phyloP scores from a whole-genome alignment of 1,140 invertebrate genomes.

The Orussus abietinus region DNA sequence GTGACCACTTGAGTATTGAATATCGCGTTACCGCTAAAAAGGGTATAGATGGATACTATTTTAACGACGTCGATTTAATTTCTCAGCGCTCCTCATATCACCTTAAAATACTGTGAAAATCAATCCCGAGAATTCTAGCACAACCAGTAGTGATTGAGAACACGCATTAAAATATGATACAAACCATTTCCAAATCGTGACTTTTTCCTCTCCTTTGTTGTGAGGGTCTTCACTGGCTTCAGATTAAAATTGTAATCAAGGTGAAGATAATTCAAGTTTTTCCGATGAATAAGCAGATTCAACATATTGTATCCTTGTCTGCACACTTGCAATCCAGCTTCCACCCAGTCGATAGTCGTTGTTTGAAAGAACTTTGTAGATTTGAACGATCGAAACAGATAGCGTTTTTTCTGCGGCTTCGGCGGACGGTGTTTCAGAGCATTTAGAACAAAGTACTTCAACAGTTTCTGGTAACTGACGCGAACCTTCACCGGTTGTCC shows the following conservation, averaged over 20 bases:
- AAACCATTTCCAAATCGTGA: conserved; percentile 97
- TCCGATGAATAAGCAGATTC: conserved; percentile 97
- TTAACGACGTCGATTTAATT: no score
- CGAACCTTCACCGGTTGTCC: conserved; percentile 98
- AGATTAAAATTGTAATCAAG: conserved; percentile 99
- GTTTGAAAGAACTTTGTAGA: conserved; percentile 99
- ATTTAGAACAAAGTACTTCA: conserved; percentile 98
- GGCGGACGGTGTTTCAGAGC: conserved; percentile 94
- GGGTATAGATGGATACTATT: no score
- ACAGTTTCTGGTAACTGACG: conserved; percentile 97
- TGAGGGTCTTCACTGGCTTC: conserved; percentile 98
- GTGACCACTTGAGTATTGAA: no score
- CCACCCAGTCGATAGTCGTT: conserved; percentile 99
- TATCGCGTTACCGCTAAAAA: no score
- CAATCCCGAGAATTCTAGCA: no score
- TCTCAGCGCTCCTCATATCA: no score
- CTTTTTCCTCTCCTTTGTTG: conserved; percentile 99
- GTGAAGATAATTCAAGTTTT: conserved; percentile 99
- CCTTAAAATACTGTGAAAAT: no score
- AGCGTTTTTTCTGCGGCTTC: conserved; percentile 98
- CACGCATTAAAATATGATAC: no score
- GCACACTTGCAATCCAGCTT: conserved; percentile 96
- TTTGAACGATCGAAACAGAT: conserved; percentile 98
- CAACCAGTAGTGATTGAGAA: no score
- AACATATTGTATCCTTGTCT: conserved; percentile 99